Evolutionary conservation across 2,797 vertebrate species (phyloP).

Genomic region (Florisuga fusca): DNA sequence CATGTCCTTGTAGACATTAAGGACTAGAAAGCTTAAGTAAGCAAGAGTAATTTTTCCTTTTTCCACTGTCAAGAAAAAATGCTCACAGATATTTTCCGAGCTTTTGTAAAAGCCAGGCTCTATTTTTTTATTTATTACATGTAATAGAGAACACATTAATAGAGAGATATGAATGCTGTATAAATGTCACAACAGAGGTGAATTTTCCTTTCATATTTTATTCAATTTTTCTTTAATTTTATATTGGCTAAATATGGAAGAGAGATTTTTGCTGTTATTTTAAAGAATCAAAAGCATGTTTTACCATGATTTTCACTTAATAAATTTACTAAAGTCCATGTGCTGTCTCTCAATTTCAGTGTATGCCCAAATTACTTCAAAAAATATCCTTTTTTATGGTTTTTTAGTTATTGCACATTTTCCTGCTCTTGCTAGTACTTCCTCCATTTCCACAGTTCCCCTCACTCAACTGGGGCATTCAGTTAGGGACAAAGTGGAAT

Average conservation of each 20-base stretch:
- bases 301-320: background rate
- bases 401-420: background rate
- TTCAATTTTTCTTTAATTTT: background rate
- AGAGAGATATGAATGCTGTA: background rate
- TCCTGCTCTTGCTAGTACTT: background rate
- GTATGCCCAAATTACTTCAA: background rate
- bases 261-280: background rate
- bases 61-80: background rate
- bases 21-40: conserved; percentile 22
- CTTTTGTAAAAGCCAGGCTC: background rate
- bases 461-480: background rate
- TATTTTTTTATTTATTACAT: background rate
- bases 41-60: conserved; percentile 14
- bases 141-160: background rate
- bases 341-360: background rate
- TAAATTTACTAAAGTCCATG: background rate
- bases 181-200: background rate
- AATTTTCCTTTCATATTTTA: background rate
- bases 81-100: background rate
- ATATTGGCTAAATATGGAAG: background rate
- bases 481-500: background rate
- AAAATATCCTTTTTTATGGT: background rate
- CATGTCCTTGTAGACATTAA: conserved; percentile 52
- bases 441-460: background rate
- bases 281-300: background rate